Evolutionary conservation across 2,797 vertebrate genomes (phyloP).

Genomic region (Onychomys leucogaster): DNA sequence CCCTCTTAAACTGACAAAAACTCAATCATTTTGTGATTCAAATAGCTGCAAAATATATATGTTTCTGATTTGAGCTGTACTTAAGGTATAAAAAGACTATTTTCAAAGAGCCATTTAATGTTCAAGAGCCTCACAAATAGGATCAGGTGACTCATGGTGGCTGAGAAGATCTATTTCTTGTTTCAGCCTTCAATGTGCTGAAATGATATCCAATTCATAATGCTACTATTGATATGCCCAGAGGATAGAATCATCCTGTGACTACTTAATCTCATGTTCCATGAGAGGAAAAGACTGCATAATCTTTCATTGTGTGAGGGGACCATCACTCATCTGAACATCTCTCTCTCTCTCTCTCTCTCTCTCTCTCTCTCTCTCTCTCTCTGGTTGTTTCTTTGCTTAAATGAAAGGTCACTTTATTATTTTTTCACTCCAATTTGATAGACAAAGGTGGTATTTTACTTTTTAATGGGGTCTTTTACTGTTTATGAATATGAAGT

Average conservation of each 20-base stretch:
- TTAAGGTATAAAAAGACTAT: slow-evolving; percentile 79
- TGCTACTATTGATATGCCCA: slow-evolving; percentile 80
- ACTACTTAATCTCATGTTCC: slow-evolving; percentile 79
- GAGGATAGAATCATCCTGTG: slow-evolving; percentile 77
- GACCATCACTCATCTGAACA: slow-evolving; percentile 69
- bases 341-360: slow-evolving; percentile 30
- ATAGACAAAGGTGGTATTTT: neutral
- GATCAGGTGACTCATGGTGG: slow-evolving; percentile 75
- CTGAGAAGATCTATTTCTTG: slow-evolving; percentile 83
- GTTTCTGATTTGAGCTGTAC: slow-evolving; percentile 82
- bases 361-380: slow-evolving; percentile 39
- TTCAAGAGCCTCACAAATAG: slow-evolving; percentile 83
- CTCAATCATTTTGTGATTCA: slow-evolving; percentile 83
- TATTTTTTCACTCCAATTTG: slow-evolving; percentile 26
- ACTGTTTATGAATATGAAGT: neutral
- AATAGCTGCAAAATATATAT: slow-evolving; percentile 81
- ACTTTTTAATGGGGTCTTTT: slow-evolving; percentile 42
- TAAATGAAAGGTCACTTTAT: slow-evolving; percentile 43
- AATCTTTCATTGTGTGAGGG: slow-evolving; percentile 77
- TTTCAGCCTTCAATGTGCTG: slow-evolving; percentile 79
- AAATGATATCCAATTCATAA: slow-evolving; percentile 81
- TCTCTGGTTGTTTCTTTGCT: neutral
- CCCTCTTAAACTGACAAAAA: slow-evolving; percentile 77
- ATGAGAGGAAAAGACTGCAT: slow-evolving; percentile 60
- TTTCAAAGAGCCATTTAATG: slow-evolving; percentile 82